A percentile compares a stretch with the other conserved stretches of the same genome.
phyloP scores from a whole-genome alignment of 2,797 vertebrate species.

The Eulemur mongoz region DNA sequence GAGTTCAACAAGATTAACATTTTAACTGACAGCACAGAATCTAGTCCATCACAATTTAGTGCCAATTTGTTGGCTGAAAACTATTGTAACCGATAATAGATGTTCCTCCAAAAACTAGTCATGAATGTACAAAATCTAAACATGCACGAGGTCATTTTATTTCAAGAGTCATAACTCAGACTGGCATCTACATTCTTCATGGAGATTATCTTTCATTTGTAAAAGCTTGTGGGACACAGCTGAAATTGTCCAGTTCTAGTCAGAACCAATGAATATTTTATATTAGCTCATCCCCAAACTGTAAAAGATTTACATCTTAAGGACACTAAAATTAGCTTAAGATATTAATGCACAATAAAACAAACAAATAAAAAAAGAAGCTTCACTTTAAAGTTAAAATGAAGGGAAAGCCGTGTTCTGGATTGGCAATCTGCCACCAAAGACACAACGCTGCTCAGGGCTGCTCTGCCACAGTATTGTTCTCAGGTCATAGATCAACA shows the following conservation, averaged over 20 bases:
- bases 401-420: neutral
- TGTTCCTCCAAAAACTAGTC: neutral
- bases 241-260: slow-evolving; percentile 60
- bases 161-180: slow-evolving; percentile 65
- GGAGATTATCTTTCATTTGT: slow-evolving; percentile 62
- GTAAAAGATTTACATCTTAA: slow-evolving; percentile 66
- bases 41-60: slow-evolving; percentile 17
- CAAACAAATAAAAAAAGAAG: neutral
- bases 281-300: slow-evolving; percentile 62
- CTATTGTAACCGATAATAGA: slow-evolving; percentile 24
- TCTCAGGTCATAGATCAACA: neutral
- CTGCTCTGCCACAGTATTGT: neutral
- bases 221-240: slow-evolving; percentile 35
- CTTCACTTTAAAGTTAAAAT: slow-evolving; percentile 48
- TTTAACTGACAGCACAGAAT: neutral
- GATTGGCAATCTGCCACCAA: neutral
- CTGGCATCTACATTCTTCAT: slow-evolving; percentile 45
- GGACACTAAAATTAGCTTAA: slow-evolving; percentile 70
- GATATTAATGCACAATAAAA: slow-evolving; percentile 56
- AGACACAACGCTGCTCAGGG: neutral
- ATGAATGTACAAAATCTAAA: slow-evolving; percentile 66
- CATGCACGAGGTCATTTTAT: slow-evolving; percentile 57
- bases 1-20: slow-evolving; percentile 26
- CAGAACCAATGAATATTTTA: slow-evolving; percentile 59
- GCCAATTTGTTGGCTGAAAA: slow-evolving; percentile 64